A percentile compares a stretch with the other conserved stretches of the same genome.
Conservation (phyloP, 2,888 invertebrate species). For the Coenonympha glycerion region DNA sequence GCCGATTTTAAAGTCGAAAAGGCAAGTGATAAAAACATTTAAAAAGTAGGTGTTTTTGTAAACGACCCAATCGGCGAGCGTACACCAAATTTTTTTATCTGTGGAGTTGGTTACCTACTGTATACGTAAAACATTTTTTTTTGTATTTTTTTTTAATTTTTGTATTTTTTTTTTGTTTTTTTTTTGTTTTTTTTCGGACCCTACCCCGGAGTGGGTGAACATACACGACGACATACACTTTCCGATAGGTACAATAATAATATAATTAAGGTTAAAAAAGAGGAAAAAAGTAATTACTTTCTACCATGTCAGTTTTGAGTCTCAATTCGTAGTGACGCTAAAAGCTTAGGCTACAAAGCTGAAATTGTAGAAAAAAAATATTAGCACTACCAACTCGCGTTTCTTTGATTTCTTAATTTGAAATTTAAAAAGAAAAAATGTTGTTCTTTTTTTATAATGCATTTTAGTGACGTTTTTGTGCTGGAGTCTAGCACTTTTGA, state of each 20-base stretch:
- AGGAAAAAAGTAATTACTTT: constrained; percentile 39
- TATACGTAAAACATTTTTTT: constrained; percentile 31
- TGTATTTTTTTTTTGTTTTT: constrained; percentile 39
- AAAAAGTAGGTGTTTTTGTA: constrained; percentile 3
- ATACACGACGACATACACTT: constrained; percentile 67
- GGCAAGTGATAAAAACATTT: neutral
- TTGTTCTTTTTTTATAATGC: constrained; percentile 6
- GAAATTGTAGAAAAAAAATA: constrained; percentile 51
- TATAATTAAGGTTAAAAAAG: constrained; percentile 12
- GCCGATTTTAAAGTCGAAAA: neutral
- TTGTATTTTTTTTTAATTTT: constrained; percentile 40
- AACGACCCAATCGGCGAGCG: neutral
- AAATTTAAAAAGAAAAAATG: no score
- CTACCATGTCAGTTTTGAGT: constrained; percentile 53
- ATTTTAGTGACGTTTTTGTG: no score
- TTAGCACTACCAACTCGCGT: constrained; percentile 30
- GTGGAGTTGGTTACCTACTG: constrained; percentile 16
- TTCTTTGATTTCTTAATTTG: constrained; percentile 35
- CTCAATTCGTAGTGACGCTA: constrained; percentile 25
- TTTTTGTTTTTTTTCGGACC: constrained; percentile 48
- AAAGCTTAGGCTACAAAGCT: constrained; percentile 46
- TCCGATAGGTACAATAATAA: constrained; percentile 42
- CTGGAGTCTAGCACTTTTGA: neutral
- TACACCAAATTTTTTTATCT: neutral
- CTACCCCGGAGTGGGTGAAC: constrained; percentile 64